These are phyloP conservation scores for Congeria kusceri DNA, from an alignment of 2,888 invertebrate species.

Conservation along the genomic window DNA sequence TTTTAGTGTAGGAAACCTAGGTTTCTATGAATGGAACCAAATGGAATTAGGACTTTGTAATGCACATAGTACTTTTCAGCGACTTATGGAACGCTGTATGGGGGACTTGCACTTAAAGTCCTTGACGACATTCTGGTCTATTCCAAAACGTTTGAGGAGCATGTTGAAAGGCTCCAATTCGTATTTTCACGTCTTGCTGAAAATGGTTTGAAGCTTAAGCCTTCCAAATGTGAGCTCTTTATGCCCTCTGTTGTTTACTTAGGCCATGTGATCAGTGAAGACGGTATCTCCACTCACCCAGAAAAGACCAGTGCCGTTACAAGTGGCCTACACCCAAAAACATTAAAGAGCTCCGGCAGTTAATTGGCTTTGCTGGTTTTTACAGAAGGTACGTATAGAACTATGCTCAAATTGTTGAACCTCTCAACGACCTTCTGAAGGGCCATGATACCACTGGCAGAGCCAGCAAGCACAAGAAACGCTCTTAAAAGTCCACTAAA, in stretches of 20 bases:
- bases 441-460: neutral
- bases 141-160: constrained; percentile 21
- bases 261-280: constrained; percentile 48
- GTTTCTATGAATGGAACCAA: constrained; percentile 34
- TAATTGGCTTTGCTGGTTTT: constrained; percentile 38
- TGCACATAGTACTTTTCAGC: constrained; percentile 30
- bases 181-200: constrained; percentile 23
- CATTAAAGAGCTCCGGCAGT: constrained; percentile 30
- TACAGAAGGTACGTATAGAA: constrained; percentile 26
- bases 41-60: constrained; percentile 38
- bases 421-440: constrained; percentile 23
- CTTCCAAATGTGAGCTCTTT: constrained; percentile 59
- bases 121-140: constrained; percentile 22
- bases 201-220: constrained; percentile 27
- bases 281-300: constrained; percentile 5
- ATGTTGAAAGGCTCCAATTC: constrained; percentile 8
- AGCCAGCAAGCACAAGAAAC: constrained; percentile 4
- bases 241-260: constrained; percentile 34
- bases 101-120: constrained; percentile 17
- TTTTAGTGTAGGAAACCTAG: constrained; percentile 26
- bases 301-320: constrained; percentile 20
- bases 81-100: constrained; percentile 11
- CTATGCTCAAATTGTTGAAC: constrained; percentile 27
- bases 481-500: neutral
- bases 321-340: constrained; percentile 18